These are phyloP conservation scores for Pocillopora grandis DNA, from an alignment of 92 coral and sea anemone species.

Conservation along the genomic window DNA sequence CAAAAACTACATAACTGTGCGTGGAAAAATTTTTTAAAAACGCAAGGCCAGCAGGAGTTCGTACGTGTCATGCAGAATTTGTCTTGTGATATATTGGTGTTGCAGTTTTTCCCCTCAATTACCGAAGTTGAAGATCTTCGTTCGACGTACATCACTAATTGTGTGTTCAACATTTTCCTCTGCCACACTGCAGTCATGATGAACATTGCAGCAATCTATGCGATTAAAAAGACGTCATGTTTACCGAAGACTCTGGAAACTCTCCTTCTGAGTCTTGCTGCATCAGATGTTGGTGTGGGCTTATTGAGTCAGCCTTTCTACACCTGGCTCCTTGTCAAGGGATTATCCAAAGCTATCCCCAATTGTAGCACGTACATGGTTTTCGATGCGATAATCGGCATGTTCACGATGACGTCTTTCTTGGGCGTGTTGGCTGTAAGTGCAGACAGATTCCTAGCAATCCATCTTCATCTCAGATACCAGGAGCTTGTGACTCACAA, in stretches of 20 bases:
- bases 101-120: constrained; percentile 7
- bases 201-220: constrained; percentile 15
- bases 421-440: neutral
- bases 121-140: constrained; percentile 17
- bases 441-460: constrained; percentile 2
- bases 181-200: neutral
- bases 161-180: neutral
- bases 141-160: constrained; percentile 16
- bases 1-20: neutral
- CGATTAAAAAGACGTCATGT: constrained; percentile 13
- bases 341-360: neutral
- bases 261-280: constrained; percentile 15
- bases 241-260: constrained; percentile 3
- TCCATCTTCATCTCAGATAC: neutral
- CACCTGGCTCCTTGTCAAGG: neutral
- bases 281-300: constrained; percentile 25
- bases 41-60: no score
- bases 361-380: neutral
- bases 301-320: constrained; percentile 17
- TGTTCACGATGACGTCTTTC: neutral
- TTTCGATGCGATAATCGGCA: neutral
- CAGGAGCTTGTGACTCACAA: neutral
- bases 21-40: neutral
- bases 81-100: constrained; percentile 13
- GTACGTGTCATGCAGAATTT: neutral